A percentile compares a stretch with the other conserved stretches of the same genome.
These are phyloP conservation scores for Trigoniulus corallinus DNA, from an alignment of 1,140 invertebrate species.

Conservation along the genomic window DNA sequence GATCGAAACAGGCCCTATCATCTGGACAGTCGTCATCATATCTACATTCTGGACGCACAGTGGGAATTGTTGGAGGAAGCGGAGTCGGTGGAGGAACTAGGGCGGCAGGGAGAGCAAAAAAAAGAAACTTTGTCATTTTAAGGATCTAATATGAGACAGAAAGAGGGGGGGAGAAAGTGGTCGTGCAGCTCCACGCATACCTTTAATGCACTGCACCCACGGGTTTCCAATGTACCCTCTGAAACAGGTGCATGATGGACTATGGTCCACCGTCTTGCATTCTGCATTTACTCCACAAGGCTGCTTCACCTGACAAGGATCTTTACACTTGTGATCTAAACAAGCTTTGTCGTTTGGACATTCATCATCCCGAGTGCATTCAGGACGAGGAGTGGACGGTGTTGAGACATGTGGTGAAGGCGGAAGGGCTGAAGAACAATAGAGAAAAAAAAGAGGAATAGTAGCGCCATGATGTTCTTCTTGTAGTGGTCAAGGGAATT, in stretches of 20 bases:
- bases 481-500: no score
- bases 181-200: slow-evolving; percentile 2
- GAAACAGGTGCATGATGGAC: slow-evolving; percentile 17
- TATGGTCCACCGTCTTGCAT: slow-evolving; percentile 16
- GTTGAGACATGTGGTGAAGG: not conserved
- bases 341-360: slow-evolving; percentile 16
- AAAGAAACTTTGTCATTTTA: slow-evolving; percentile 1
- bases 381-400: slow-evolving; percentile 6
- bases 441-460: not conserved
- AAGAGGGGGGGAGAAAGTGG: slow-evolving; percentile 15
- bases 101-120: no score
- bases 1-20: slow-evolving; percentile 22
- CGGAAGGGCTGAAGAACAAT: no score
- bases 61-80: slow-evolving; percentile 1
- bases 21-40: slow-evolving; percentile 20
- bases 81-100: no score
- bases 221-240: slow-evolving; percentile 18
- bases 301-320: slow-evolving; percentile 17
- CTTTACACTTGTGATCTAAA: slow-evolving; percentile 14
- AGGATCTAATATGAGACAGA: no score
- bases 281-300: slow-evolving; percentile 20
- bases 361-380: slow-evolving; percentile 14
- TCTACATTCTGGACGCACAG: slow-evolving; percentile 14
- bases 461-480: no score
- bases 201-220: slow-evolving; percentile 1